Conservation (phyloP, 2,797 vertebrate species). For the Thripadectes ignobilis region DNA sequence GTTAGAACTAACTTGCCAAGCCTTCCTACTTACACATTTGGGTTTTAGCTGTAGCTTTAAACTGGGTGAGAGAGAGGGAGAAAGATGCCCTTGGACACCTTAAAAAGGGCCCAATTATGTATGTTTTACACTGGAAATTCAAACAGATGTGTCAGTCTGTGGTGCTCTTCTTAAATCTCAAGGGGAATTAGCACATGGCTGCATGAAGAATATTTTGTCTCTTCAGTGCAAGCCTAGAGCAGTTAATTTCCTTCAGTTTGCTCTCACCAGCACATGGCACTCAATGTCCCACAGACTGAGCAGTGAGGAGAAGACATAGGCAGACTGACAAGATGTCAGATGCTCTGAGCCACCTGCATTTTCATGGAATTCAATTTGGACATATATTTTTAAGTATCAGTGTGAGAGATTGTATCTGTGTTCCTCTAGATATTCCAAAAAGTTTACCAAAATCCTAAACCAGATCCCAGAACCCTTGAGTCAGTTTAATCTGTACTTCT, state of each 20-base stretch:
- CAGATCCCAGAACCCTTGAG: background rate
- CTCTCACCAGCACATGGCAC: background rate
- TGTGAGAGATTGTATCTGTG: background rate
- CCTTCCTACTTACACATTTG: accelerated
- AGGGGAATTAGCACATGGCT: background rate
- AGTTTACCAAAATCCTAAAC: background rate
- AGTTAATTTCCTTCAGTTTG: background rate
- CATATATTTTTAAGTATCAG: background rate
- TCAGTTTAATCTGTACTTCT: background rate
- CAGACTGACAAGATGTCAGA: background rate
- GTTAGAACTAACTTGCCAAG: background rate
- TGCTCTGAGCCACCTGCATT: background rate
- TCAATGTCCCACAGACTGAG: background rate
- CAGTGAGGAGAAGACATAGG: background rate
- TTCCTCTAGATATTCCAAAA: background rate
- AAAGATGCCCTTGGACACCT: background rate
- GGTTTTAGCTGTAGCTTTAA: background rate
- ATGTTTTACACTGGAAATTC: background rate
- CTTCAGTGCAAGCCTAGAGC: background rate
- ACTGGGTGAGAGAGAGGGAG: background rate
- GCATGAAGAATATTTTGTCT: background rate
- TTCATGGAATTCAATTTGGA: background rate
- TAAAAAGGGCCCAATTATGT: background rate
- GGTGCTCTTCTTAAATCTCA: background rate
- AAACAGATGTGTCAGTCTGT: background rate